phyloP scores from a whole-genome alignment of 2,113 vertebrate species.

The Gorsachius goisagi region DNA sequence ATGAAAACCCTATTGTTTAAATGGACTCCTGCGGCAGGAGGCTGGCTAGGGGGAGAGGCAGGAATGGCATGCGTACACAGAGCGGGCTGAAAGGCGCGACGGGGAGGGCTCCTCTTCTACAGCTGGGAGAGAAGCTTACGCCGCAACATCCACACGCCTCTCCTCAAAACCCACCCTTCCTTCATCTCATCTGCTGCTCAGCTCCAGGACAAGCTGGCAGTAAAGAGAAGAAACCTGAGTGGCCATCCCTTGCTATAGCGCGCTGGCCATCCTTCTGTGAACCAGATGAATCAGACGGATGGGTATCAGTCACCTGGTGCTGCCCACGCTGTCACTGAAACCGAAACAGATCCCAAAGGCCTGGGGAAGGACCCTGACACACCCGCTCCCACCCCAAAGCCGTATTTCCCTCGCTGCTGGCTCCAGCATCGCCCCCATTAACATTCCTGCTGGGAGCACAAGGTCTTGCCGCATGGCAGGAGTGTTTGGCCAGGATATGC shows the following conservation, averaged over 20 bases:
- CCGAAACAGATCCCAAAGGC: neutral
- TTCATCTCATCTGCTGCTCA: accelerated
- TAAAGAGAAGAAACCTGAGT: neutral
- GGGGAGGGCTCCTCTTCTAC: neutral
- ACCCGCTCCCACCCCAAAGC: neutral
- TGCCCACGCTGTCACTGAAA: neutral
- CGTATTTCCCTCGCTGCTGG: neutral
- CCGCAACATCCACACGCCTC: neutral
- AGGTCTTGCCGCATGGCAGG: accelerated
- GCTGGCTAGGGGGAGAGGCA: neutral
- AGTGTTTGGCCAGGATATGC: neutral
- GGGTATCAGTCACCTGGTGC: neutral
- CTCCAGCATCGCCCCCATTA: neutral
- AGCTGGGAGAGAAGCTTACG: neutral
- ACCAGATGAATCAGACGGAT: neutral
- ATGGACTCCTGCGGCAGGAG: neutral
- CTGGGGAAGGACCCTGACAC: neutral
- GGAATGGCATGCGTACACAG: neutral
- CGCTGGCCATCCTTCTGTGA: accelerated
- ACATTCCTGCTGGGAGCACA: neutral
- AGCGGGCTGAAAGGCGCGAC: neutral
- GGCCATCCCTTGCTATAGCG: neutral
- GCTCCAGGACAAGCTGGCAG: neutral
- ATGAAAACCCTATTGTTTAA: neutral
- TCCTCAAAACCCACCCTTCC: neutral